Evolutionary conservation across 2,888 invertebrate genomes (phyloP).

Genomic region (Xestobium rufovillosum): DNA sequence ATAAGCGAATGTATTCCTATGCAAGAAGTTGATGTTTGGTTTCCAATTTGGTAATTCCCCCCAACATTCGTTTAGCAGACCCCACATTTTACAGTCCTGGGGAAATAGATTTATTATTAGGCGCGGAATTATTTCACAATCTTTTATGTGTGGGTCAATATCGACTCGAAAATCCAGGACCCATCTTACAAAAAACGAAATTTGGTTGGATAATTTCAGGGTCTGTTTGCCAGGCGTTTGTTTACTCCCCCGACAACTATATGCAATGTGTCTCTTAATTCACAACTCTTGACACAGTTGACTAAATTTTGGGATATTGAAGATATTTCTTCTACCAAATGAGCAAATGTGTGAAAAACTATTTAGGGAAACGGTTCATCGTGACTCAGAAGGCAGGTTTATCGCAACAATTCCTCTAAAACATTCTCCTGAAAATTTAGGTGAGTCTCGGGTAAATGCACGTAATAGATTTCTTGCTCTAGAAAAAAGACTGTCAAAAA

Average conservation of each 20-base stretch:
- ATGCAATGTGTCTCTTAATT: too few relatives aligned
- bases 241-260: too few relatives aligned
- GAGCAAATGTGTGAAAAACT: slow-evolving; percentile 1
- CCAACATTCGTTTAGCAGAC: neutral
- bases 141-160: slow-evolving; percentile 1
- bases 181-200: slow-evolving; percentile 1
- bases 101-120: slow-evolving; percentile 4
- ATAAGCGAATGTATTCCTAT: slow-evolving; percentile 3
- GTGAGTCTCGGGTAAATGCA: slow-evolving; percentile 1
- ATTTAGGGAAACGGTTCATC: neutral
- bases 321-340: neutral
- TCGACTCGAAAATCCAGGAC: neutral
- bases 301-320: neutral
- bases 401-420: slow-evolving; percentile 4
- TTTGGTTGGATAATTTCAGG: neutral
- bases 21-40: neutral
- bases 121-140: slow-evolving; percentile 6
- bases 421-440: neutral
- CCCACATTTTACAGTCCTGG: neutral
- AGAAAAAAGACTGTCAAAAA: neutral
- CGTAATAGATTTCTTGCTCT: neutral
- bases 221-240: too few relatives aligned
- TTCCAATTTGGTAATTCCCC: neutral
- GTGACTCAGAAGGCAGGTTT: neutral
- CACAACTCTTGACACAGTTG: neutral